These are phyloP conservation scores for Amblyjoppa proteus DNA, from an alignment of 2,888 invertebrate genomes.

Conservation along the genomic window DNA sequence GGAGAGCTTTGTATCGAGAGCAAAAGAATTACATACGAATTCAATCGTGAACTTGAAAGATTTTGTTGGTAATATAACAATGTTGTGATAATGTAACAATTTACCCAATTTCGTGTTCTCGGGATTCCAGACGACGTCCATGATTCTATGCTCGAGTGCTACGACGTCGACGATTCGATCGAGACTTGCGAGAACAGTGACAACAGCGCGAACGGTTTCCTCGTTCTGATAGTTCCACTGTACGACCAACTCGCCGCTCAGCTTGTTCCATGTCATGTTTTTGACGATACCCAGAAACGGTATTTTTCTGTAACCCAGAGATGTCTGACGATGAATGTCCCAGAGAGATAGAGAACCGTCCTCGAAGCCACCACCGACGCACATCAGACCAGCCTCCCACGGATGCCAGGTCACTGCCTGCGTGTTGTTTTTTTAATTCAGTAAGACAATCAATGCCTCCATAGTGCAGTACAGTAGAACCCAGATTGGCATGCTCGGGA, in stretches of 20 bases:
- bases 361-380: slow-evolving; percentile 76
- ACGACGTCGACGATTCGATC: slow-evolving; percentile 77
- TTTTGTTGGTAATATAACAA: neutral
- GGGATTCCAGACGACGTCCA: slow-evolving; percentile 75
- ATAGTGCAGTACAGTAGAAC: neutral
- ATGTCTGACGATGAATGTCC: slow-evolving; percentile 73
- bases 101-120: slow-evolving; percentile 77
- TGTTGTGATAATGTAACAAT: neutral
- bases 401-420: slow-evolving; percentile 81
- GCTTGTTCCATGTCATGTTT: slow-evolving; percentile 77
- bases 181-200: slow-evolving; percentile 76
- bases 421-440: slow-evolving; percentile 2
- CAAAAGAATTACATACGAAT: no score
- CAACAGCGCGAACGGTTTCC: slow-evolving; percentile 49
- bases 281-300: slow-evolving; percentile 73
- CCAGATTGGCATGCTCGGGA: no score
- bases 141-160: slow-evolving; percentile 63
- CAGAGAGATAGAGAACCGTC: slow-evolving; percentile 77
- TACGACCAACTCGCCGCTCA: slow-evolving; percentile 80
- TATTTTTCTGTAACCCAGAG: slow-evolving; percentile 71
- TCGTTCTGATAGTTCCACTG: slow-evolving; percentile 75
- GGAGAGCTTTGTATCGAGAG: slow-evolving; percentile 68
- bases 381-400: slow-evolving; percentile 73
- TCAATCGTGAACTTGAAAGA: no score
- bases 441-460: neutral